Evolutionary conservation across 2,797 vertebrate genomes (phyloP).

Genomic region (Rousettus madagascariensis): DNA sequence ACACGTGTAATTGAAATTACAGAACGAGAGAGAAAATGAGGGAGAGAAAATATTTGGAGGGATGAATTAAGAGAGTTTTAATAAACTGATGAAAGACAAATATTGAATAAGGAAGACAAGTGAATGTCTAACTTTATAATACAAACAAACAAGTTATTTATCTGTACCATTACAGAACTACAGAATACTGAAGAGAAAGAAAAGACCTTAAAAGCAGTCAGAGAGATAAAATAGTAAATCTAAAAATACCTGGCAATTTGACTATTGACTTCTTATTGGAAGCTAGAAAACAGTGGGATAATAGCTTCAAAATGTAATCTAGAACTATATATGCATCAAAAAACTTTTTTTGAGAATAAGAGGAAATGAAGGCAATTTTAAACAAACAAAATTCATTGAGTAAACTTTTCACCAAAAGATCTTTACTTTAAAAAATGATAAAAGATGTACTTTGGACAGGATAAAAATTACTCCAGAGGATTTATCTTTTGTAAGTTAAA

Average conservation of each 20-base stretch:
- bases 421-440: not conserved
- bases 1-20: not conserved
- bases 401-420: not conserved
- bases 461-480: not conserved
- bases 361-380: not conserved
- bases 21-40: not conserved
- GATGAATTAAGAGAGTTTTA: not conserved
- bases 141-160: not conserved
- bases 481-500: not conserved
- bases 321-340: not conserved
- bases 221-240: not conserved
- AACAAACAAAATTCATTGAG: not conserved
- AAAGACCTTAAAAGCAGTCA: not conserved
- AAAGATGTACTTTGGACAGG: not conserved
- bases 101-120: not conserved
- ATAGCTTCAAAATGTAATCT: not conserved
- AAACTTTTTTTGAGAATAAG: not conserved
- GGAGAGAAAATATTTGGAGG: not conserved
- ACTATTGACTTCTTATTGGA: not conserved
- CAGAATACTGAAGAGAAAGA: not conserved
- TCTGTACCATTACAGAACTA: not conserved
- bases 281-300: not conserved
- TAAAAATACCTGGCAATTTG: not conserved
- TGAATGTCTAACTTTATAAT: not conserved
- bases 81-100: not conserved